Evolutionary conservation across 53 echinoderm and acorn worm genomes (phyloP).

Genomic region (Paracentrotus lividus): DNA sequence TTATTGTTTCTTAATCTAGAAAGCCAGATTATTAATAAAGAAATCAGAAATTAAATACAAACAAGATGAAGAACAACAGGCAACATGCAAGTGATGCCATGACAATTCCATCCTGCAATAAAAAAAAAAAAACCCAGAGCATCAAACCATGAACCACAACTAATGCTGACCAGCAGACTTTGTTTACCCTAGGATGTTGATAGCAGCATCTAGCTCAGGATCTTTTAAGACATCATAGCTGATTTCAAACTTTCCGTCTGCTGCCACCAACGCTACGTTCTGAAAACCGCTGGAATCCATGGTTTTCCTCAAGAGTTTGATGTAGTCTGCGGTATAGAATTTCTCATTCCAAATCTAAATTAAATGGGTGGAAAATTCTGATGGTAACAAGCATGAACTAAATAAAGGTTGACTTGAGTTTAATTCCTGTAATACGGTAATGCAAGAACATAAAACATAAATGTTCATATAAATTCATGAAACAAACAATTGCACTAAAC

Average conservation of each 20-base stretch:
- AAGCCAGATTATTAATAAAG: too few species aligned
- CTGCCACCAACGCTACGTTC: conserved; percentile 81
- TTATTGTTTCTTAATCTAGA: too few species aligned
- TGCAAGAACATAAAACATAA: too few species aligned
- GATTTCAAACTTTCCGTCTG: conserved; percentile 94
- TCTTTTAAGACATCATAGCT: conserved; percentile 85
- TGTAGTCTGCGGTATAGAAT: conserved; percentile 78
- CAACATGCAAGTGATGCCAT: not conserved
- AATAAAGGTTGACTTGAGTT: too few species aligned
- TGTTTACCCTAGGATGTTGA: conserved; percentile 86
- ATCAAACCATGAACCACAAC: not conserved
- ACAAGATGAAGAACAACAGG: not conserved
- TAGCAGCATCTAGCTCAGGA: conserved; percentile 78
- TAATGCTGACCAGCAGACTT: not conserved
- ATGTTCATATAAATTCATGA: too few species aligned
- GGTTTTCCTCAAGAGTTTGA: conserved; percentile 80
- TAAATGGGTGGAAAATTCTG: too few species aligned
- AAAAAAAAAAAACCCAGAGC: not conserved
- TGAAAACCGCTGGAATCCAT: conserved; percentile 77
- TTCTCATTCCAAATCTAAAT: conserved; percentile 99
- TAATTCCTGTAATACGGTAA: too few species aligned
- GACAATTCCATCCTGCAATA: not conserved
- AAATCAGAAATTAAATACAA: too few species aligned
- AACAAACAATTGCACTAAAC: too few species aligned
- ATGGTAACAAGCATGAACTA: too few species aligned